These are phyloP conservation scores for Geodia barretti DNA, from an alignment of 37 sponge, comb jelly and placozoan genomes.

Conservation along the genomic window DNA sequence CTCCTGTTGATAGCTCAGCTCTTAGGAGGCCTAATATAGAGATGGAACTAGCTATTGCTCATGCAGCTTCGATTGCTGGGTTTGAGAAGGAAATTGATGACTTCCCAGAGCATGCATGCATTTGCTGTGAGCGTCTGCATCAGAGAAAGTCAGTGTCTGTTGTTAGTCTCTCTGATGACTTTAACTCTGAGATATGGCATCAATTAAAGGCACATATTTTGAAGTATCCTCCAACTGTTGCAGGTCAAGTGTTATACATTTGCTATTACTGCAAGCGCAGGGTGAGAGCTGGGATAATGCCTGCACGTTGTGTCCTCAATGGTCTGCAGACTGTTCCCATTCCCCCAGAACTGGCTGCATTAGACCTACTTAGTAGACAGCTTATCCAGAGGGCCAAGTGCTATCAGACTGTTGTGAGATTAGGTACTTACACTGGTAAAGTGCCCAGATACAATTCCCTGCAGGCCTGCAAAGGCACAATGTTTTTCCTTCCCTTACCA, in stretches of 20 bases:
- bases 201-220: constrained; percentile 20
- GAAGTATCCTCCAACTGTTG: constrained; percentile 2
- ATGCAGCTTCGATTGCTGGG: constrained; percentile 22
- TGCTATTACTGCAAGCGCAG: constrained; percentile 53
- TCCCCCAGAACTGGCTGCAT: constrained; percentile 34
- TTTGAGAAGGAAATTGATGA: constrained; percentile 21
- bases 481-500: constrained; percentile 56
- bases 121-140: constrained; percentile 45
- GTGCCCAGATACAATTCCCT: constrained; percentile 51
- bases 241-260: constrained; percentile 11
- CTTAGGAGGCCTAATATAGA: too few species aligned
- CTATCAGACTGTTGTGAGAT: constrained; percentile 58
- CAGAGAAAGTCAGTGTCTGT: constrained; percentile 15
- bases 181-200: constrained; percentile 33
- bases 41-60: neutral
- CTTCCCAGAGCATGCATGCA: constrained; percentile 47
- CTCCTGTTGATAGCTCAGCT: too few species aligned
- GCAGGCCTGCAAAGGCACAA: constrained; percentile 46
- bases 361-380: constrained; percentile 47
- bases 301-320: constrained; percentile 61
- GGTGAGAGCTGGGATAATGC: constrained; percentile 42
- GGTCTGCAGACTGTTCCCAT: constrained; percentile 43
- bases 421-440: constrained; percentile 57
- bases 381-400: constrained; percentile 56
- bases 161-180: constrained; percentile 15